Conservation (phyloP, 2,113 vertebrate genomes). For the Pipa parva region DNA sequence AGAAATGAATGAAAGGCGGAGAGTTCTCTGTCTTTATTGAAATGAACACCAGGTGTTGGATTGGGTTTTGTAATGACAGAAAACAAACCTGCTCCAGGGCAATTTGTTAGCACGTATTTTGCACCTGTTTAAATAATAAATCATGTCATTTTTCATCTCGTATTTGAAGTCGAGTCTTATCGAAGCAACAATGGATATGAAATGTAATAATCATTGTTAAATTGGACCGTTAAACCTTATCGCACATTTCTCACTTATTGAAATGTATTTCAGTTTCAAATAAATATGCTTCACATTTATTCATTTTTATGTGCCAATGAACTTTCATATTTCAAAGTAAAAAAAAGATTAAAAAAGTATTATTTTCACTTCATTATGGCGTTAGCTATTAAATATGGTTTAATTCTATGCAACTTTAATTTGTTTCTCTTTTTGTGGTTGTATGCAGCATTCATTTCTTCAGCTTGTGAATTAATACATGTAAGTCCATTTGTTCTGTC, state of each 20-base stretch:
- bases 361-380: no score
- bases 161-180: constrained; percentile 6
- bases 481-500: no score
- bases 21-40: constrained; percentile 44
- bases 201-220: not conserved
- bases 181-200: not conserved
- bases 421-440: no score
- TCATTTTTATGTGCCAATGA: no score
- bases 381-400: no score
- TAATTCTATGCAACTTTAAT: no score
- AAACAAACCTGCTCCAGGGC: constrained; percentile 34
- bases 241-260: not conserved
- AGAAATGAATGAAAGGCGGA: constrained; percentile 41
- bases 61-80: constrained; percentile 41
- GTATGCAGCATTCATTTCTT: no score
- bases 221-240: not conserved
- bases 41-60: constrained; percentile 45
- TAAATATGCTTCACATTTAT: not conserved
- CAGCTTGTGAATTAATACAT: no score
- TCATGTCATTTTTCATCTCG: constrained; percentile 12
- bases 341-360: no score
- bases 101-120: constrained; percentile 15
- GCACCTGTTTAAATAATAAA: constrained; percentile 44
- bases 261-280: not conserved
- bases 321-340: no score